Percentiles rank a stretch among this genome's conserved stretches.
Conservation (phyloP, 2,888 invertebrate genomes). For the Adelphocoris suturalis region DNA sequence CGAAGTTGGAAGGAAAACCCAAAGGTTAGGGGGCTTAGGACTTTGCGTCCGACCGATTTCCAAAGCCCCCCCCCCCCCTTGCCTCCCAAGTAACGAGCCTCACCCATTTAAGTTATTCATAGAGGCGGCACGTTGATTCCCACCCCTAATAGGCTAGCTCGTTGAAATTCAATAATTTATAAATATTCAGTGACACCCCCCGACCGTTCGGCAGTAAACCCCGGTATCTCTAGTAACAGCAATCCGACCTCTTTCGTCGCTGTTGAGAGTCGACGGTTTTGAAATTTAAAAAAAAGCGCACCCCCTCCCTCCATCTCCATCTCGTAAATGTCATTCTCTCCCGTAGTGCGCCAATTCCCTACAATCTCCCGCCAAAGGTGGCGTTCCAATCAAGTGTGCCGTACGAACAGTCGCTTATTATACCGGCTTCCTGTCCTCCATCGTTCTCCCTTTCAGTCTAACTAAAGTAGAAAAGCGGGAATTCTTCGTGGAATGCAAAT, state of each 20-base stretch:
- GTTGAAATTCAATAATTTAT: conserved; percentile 50
- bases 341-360: background rate
- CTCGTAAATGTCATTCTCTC: background rate
- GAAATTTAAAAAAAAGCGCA: background rate
- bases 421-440: background rate
- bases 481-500: background rate
- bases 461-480: background rate
- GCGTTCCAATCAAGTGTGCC: conserved; percentile 1
- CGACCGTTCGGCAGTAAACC: background rate
- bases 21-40: background rate
- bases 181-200: conserved; percentile 18
- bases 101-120: conserved; percentile 32
- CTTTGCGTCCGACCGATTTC: background rate
- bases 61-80: background rate
- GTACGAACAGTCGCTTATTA: background rate
- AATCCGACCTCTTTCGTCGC: background rate
- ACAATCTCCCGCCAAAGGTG: background rate
- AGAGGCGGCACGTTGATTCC: conserved; percentile 11
- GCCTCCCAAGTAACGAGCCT: background rate
- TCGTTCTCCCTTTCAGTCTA: background rate
- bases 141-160: conserved; percentile 28
- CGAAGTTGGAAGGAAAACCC: background rate
- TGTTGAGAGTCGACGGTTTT: background rate
- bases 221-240: background rate
- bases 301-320: no score